These are phyloP conservation scores for Erebia ligea DNA, from an alignment of 2,888 invertebrate genomes.

Conservation along the genomic window DNA sequence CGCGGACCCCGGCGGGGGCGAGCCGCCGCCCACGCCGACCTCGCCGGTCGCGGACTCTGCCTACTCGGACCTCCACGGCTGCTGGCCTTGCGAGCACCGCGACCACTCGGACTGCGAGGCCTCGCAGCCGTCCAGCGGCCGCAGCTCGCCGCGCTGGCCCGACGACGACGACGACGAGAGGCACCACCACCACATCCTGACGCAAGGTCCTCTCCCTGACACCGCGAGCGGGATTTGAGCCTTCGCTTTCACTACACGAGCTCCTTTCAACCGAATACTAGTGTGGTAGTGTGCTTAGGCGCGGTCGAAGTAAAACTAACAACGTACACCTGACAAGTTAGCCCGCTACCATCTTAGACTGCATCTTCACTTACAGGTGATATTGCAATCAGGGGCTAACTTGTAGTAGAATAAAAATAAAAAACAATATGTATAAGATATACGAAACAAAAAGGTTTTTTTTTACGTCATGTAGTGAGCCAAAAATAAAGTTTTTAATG, in stretches of 20 bases:
- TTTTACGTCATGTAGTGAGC: too few species aligned
- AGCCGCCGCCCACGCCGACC: slow-evolving; percentile 75
- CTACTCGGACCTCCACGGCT: slow-evolving; percentile 77
- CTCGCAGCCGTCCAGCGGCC: slow-evolving; percentile 71
- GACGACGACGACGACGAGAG: slow-evolving; percentile 73
- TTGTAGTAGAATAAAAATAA: too few species aligned
- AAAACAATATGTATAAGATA: too few species aligned
- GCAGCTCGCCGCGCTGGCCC: slow-evolving; percentile 77
- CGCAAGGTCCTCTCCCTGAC: slow-evolving; percentile 62
- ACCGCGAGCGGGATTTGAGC: slow-evolving; percentile 48
- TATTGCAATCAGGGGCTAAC: too few species aligned
- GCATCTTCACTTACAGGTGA: too few species aligned
- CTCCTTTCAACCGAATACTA: background rate
- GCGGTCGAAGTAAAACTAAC: too few species aligned
- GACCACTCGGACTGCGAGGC: slow-evolving; percentile 66
- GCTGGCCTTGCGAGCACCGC: slow-evolving; percentile 77
- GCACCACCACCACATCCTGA: slow-evolving; percentile 61
- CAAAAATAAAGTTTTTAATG: background rate
- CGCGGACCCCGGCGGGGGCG: slow-evolving; percentile 76
- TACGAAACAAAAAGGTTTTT: too few species aligned
- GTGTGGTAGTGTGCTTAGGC: too few species aligned
- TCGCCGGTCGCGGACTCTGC: slow-evolving; percentile 80
- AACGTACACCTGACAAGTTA: too few species aligned
- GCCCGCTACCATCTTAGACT: too few species aligned
- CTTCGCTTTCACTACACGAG: slow-evolving; percentile 38